Conservation (phyloP, 2,888 invertebrate species). For the Scaptomyza polygonia region DNA sequence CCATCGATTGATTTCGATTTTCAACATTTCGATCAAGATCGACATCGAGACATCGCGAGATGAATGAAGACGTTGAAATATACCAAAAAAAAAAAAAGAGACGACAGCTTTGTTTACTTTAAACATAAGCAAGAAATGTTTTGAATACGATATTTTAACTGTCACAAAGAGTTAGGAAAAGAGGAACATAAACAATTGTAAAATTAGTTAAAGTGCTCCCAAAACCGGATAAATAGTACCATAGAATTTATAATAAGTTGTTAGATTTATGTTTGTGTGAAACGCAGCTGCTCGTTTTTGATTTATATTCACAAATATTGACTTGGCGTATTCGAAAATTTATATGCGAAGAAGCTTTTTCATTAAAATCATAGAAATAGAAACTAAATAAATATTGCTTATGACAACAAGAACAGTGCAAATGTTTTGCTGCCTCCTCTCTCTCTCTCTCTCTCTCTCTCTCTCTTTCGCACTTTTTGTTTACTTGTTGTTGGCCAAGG, state of each 20-base stretch:
- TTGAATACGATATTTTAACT: neutral
- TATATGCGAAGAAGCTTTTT: constrained; percentile 49
- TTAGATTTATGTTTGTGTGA: constrained; percentile 29
- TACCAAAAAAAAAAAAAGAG: neutral
- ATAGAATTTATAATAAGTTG: constrained; percentile 23
- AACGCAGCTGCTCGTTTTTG: constrained; percentile 53
- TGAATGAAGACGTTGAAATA: constrained; percentile 15
- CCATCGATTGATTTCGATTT: constrained; percentile 17
- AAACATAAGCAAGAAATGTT: neutral
- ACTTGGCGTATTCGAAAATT: constrained; percentile 50
- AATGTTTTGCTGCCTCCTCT: neutral
- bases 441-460: no score
- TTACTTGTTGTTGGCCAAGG: constrained; percentile 58
- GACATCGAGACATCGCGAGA: neutral
- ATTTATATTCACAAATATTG: constrained; percentile 60
- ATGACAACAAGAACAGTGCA: constrained; percentile 54
- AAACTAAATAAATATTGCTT: constrained; percentile 63
- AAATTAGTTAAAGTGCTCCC: constrained; percentile 28
- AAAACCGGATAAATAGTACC: constrained; percentile 3
- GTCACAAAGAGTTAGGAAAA: neutral
- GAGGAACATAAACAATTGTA: constrained; percentile 8
- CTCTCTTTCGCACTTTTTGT: constrained; percentile 45
- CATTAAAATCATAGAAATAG: constrained; percentile 63
- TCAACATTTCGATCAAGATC: constrained; percentile 14
- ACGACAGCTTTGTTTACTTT: neutral